phyloP scores from a whole-genome alignment of 2,113 vertebrate genomes.

The Oenanthe melanoleuca region DNA sequence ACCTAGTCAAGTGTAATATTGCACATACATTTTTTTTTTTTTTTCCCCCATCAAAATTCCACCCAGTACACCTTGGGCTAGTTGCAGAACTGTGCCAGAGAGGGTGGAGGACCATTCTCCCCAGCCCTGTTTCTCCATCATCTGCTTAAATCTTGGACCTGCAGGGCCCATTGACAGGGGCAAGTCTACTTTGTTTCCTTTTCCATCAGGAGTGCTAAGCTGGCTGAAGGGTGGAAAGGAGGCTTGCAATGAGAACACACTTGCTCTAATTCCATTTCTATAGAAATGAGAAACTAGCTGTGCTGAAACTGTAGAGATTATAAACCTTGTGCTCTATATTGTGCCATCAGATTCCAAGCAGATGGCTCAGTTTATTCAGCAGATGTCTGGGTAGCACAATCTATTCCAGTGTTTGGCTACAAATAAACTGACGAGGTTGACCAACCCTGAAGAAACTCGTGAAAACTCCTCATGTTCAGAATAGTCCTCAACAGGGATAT shows the following conservation, averaged over 20 bases:
- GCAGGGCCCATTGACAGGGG: neutral
- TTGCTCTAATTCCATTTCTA: neutral
- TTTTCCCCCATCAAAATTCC: neutral
- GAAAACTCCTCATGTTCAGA: neutral
- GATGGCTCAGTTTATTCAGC: constrained; percentile 21
- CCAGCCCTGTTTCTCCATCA: neutral
- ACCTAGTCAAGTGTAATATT: neutral
- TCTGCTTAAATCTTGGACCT: neutral
- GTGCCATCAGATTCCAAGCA: constrained; percentile 10
- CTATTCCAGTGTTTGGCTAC: constrained; percentile 4
- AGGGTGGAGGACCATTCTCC: neutral
- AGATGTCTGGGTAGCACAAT: neutral
- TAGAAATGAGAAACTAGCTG: neutral
- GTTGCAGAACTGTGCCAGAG: neutral
- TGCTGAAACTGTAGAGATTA: neutral
- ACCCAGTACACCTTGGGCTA: neutral
- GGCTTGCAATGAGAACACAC: neutral
- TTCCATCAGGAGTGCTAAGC: neutral
- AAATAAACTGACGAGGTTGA: neutral
- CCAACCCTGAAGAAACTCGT: neutral
- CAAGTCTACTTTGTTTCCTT: neutral
- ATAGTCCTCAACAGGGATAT: neutral
- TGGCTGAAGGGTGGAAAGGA: neutral
- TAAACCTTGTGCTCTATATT: neutral
- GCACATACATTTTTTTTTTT: neutral